These are phyloP conservation scores for Colletes latitarsis DNA, from an alignment of 1,140 invertebrate species.

Conservation along the genomic window DNA sequence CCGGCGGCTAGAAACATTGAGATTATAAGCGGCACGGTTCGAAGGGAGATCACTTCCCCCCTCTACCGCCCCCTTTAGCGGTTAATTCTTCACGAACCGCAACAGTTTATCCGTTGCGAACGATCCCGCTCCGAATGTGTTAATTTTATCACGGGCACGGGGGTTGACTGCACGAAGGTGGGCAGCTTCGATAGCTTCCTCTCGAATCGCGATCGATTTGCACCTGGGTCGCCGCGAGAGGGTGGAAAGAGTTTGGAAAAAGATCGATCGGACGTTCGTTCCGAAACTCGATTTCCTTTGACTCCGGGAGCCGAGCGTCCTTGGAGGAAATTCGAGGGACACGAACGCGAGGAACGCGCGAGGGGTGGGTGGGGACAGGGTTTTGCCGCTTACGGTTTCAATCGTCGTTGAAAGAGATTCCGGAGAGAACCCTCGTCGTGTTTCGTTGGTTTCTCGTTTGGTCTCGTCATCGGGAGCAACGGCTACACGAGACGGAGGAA, in stretches of 20 bases:
- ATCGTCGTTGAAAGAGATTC: conserved; percentile 18
- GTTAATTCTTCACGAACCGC: conserved; percentile 17
- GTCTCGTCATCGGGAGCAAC: conserved; percentile 24
- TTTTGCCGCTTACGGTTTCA: background rate
- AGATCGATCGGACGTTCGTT: background rate
- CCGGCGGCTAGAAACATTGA: conserved; percentile 42
- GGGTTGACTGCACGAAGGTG: background rate
- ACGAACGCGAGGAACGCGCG: background rate
- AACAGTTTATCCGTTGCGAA: conserved; percentile 24
- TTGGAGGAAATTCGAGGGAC: background rate
- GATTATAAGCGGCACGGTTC: conserved; percentile 43
- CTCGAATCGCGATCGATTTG: too few species aligned
- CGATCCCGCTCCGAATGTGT: conserved; percentile 5
- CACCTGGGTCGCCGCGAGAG: too few species aligned
- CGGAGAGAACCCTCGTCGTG: conserved; percentile 7
- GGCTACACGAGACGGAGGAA: background rate
- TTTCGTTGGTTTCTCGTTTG: conserved; percentile 27
- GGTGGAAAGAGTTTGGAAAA: background rate
- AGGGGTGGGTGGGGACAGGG: too few species aligned
- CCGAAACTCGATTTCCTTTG: background rate
- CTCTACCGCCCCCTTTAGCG: background rate
- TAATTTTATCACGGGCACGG: conserved; percentile 20
- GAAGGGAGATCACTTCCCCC: conserved; percentile 41
- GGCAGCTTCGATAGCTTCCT: too few species aligned
- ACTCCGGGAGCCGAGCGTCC: background rate